A percentile compares a stretch with the other conserved stretches of the same genome.
Conservation (phyloP, 2,888 invertebrate genomes). For the Phaonia tiefii region DNA sequence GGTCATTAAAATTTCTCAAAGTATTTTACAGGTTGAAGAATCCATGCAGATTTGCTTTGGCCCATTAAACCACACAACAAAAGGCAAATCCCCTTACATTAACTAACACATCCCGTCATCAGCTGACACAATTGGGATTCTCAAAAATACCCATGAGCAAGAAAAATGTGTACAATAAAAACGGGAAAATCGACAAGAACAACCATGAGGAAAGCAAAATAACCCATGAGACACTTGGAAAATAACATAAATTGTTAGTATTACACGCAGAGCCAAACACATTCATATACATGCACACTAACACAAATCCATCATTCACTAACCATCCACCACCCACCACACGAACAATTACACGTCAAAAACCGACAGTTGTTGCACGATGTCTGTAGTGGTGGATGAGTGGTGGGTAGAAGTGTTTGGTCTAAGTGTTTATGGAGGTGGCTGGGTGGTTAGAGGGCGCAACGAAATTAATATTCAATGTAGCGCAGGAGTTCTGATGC, state of each 20-base stretch:
- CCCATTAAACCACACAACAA: too few relatives aligned
- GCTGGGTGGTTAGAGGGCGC: background rate
- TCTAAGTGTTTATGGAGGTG: background rate
- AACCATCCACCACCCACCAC: background rate
- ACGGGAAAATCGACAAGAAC: constrained; percentile 2
- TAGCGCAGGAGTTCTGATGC: constrained; percentile 55
- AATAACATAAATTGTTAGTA: background rate
- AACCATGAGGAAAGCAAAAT: background rate
- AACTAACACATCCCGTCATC: background rate
- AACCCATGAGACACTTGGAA: constrained; percentile 26
- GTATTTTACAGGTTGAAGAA: too few relatives aligned
- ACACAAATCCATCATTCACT: constrained; percentile 12
- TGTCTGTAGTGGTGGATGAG: background rate
- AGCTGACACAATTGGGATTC: constrained; percentile 3
- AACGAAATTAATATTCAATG: constrained; percentile 52
- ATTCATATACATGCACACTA: background rate
- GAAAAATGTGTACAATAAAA: constrained; percentile 1
- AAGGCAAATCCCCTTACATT: background rate
- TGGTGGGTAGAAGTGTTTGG: background rate
- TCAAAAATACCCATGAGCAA: constrained; percentile 24
- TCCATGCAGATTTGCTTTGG: too few relatives aligned
- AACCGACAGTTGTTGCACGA: constrained; percentile 1
- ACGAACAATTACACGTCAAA: constrained; percentile 11
- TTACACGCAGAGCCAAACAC: background rate
- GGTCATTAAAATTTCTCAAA: background rate